Conservation (phyloP, 2,888 invertebrate species). For the Cynaeus angustus region DNA sequence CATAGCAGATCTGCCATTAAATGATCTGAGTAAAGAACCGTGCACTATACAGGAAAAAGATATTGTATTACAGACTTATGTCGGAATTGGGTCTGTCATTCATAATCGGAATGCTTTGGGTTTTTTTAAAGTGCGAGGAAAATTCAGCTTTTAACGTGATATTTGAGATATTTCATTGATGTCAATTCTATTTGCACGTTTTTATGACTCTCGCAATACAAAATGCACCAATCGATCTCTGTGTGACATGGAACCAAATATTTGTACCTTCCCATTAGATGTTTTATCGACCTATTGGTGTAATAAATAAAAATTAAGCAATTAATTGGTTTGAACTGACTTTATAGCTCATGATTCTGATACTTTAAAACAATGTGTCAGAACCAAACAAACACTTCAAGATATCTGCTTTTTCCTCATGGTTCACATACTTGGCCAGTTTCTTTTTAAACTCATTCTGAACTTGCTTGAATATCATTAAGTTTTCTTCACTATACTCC, state of each 20-base stretch:
- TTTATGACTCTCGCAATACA: conserved; percentile 36
- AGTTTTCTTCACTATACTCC: conserved; percentile 21
- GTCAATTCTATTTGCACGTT: conserved; percentile 24
- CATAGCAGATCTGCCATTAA: conserved; percentile 71
- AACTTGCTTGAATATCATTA: conserved; percentile 8
- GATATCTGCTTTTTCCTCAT: background rate
- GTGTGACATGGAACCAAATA: conserved; percentile 5
- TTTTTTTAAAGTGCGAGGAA: conserved; percentile 90
- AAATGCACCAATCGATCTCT: conserved; percentile 33
- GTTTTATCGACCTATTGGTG: conserved; percentile 25
- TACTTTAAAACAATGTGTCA: background rate
- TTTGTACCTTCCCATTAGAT: conserved; percentile 14
- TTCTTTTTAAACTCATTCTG: conserved; percentile 13
- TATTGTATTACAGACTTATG: conserved; percentile 86
- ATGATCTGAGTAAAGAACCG: conserved; percentile 67
- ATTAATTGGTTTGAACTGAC: too few species aligned
- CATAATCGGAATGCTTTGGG: conserved; percentile 89
- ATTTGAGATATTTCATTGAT: conserved; percentile 32
- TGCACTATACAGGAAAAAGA: conserved; percentile 79
- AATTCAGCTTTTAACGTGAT: conserved; percentile 82
- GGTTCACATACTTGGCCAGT: background rate
- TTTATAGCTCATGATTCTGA: too few species aligned
- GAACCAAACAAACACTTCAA: background rate
- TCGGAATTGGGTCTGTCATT: conserved; percentile 84
- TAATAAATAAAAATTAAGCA: conserved; percentile 1